Percentiles rank a stretch among this genome's conserved stretches.
Conservation (phyloP, 2,888 invertebrate species). For the Erannis defoliaria region DNA sequence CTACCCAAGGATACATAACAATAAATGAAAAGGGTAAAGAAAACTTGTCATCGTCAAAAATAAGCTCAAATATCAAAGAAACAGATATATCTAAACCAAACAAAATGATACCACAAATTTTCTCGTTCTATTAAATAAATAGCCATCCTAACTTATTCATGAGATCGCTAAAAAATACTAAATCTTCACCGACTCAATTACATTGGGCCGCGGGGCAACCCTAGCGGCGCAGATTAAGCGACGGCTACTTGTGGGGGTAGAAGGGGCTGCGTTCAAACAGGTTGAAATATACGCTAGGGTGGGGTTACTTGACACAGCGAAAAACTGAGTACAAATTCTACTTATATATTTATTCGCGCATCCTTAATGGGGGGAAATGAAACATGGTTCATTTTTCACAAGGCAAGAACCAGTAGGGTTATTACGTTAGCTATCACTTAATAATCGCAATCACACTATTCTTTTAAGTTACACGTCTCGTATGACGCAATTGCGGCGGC, state of each 20-base stretch:
- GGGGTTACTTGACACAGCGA: conserved; percentile 23
- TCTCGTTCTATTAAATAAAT: conserved; percentile 30
- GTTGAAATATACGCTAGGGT: conserved; percentile 33
- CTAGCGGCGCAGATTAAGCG: conserved; percentile 2
- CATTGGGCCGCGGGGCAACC: conserved; percentile 19
- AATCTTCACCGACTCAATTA: conserved; percentile 35
- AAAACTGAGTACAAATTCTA: conserved; percentile 17
- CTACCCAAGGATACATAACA: no score
- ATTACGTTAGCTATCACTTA: no score
- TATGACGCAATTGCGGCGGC: no score
- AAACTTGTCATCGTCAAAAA: no score
- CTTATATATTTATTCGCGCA: conserved; percentile 8
- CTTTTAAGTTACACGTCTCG: no score
- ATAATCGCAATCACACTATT: no score
- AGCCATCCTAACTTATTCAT: conserved; percentile 30
- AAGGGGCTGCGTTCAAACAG: conserved; percentile 37
- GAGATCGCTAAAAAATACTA: conserved; percentile 31
- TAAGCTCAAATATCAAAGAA: no score
- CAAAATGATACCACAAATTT: conserved; percentile 16
- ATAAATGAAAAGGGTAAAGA: no score
- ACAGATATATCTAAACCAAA: no score
- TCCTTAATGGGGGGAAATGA: conserved; percentile 5
- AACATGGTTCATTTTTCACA: conserved; percentile 1
- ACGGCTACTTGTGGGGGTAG: not conserved
- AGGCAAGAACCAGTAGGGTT: no score